Conservation (phyloP, 2,113 vertebrate genomes). For the Dryoscopus gambensis region DNA sequence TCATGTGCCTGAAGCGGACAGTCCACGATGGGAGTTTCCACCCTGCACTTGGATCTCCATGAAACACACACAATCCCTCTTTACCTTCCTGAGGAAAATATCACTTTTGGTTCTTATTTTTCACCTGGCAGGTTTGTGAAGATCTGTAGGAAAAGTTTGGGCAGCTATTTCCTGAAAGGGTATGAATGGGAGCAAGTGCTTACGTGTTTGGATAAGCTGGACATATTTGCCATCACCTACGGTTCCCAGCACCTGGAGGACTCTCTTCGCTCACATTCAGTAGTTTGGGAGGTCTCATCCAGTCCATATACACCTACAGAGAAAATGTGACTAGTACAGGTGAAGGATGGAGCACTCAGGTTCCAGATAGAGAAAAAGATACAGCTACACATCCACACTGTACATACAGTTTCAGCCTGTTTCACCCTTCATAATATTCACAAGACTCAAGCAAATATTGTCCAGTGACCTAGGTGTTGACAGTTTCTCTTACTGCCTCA, state of each 20-base stretch:
- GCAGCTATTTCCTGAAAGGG: background rate
- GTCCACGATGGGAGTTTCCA: background rate
- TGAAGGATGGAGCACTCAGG: background rate
- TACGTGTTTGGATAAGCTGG: background rate
- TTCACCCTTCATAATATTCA: background rate
- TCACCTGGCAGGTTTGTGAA: background rate
- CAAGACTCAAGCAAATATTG: background rate
- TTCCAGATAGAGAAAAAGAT: background rate
- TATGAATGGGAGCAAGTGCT: background rate
- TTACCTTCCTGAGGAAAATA: background rate
- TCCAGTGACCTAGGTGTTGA: background rate
- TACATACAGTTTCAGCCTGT: background rate
- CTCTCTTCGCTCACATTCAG: background rate
- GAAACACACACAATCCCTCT: background rate
- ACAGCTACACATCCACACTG: background rate
- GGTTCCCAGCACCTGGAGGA: background rate
- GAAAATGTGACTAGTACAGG: background rate
- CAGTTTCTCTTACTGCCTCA: background rate
- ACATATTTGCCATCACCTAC: background rate
- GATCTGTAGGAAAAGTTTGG: background rate
- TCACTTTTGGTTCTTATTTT: background rate
- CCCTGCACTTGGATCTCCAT: background rate
- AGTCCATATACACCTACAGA: background rate
- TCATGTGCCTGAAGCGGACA: fast-evolving
- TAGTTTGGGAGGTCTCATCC: background rate